Evolutionary conservation across 1,140 invertebrate genomes (phyloP).

Genomic region (Bombus difficillimus): DNA sequence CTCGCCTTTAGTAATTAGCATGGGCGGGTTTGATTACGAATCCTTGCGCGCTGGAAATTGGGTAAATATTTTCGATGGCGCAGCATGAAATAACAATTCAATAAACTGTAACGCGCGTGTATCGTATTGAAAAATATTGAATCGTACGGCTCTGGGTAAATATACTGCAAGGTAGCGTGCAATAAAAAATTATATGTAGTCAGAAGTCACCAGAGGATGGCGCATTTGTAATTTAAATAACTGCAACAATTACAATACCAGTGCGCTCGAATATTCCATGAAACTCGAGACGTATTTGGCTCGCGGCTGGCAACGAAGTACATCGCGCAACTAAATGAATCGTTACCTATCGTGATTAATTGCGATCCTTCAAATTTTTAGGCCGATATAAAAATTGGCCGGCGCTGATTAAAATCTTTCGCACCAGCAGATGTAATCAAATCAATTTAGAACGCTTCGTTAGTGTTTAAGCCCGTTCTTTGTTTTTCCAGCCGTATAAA

Average conservation of each 20-base stretch:
- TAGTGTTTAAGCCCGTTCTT: conserved; percentile 20
- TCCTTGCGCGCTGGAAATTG: conserved; percentile 4
- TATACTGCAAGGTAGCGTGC: not conserved
- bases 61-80: conserved; percentile 42
- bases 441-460: conserved; percentile 44
- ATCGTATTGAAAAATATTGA: conserved; percentile 32
- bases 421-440: conserved; percentile 34
- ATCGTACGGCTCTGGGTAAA: conserved; percentile 1
- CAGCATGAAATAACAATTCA: conserved; percentile 39
- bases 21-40: not conserved
- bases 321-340: conserved; percentile 31
- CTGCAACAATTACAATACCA: conserved; percentile 33
- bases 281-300: not conserved
- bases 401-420: conserved; percentile 43
- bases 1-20: conserved; percentile 31
- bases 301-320: not conserved
- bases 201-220: conserved; percentile 22
- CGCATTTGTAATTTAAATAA: conserved; percentile 48
- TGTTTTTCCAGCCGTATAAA: conserved; percentile 17
- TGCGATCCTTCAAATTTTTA: conserved; percentile 46
- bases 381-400: conserved; percentile 17
- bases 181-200: conserved; percentile 34
- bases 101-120: conserved; percentile 14
- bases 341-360: conserved; percentile 46
- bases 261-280: conserved; percentile 4